Evolutionary conservation across 2,797 vertebrate genomes (phyloP), one percentile per base, ranked within the genome.

Genomic region (Notolepis coatsorum): DNA sequence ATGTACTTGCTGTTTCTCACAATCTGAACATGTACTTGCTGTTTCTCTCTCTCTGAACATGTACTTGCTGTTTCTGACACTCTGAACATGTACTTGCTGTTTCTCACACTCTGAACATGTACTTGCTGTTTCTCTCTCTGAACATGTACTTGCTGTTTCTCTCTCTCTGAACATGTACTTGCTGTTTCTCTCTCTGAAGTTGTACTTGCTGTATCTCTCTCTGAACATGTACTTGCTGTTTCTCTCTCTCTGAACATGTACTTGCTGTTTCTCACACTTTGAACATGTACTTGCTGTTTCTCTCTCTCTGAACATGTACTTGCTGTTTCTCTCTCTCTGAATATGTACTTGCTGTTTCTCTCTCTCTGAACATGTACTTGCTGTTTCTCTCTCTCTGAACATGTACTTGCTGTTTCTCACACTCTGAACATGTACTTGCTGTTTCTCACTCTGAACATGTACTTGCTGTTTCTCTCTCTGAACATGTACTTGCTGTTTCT

Each of bases 361-460:
- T 60, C 12, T 0, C 33, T 10, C 10, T 17, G 45, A 31, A 28
- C 12, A 23, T 4, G 15, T 42, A 2, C 13, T 25, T 52, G 27
- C 17, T 49, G 56, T 47, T 53, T 37, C 35, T 67, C 42, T 60
- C 12, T 0, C 33, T 10, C 10, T 17, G 45, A 31, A 28, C 12
- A 23, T 4, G 15, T 42, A 2, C 13, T 25, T 52, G 27, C 17
- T 49, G 55, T 25, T 38, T 66, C 55, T 53, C 48, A 43, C 46
- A 13, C 55, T 31, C 17, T 17, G 45, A 31, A 28, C 12, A 23
- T 4, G 15, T 42, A 2, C 13, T 25, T 52, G 27, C 17, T 49
- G 55, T 25, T 38, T 50, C n/a, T n/a, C n/a, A n/a, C n/a, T n/a
- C n/a, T n/a, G n/a, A n/a, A n/a, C n/a, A n/a, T n/a, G n/a, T n/a